phyloP scores from a whole-genome alignment of 2,888 invertebrate genomes.

The Apotomis betuletana region DNA sequence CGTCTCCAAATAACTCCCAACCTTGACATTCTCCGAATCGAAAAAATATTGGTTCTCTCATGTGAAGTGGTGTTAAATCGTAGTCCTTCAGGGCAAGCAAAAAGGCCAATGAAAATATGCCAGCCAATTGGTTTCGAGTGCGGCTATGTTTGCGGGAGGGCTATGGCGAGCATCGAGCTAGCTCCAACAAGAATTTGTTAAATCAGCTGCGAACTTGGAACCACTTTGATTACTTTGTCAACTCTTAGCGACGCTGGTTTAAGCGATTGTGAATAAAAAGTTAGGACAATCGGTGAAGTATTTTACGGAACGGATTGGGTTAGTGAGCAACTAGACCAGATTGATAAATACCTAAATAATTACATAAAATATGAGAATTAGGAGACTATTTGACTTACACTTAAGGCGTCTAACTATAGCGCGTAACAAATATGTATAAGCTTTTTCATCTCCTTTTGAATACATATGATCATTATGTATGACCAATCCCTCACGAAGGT shows the following conservation, averaged over 20 bases:
- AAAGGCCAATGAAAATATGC: constrained; percentile 49
- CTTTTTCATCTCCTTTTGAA: no score
- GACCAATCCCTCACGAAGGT: no score
- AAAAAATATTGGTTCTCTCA: constrained; percentile 18
- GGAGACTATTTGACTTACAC: no score
- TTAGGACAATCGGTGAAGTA: background rate
- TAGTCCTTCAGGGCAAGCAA: constrained; percentile 27
- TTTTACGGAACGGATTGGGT: background rate
- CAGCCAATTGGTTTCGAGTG: constrained; percentile 51
- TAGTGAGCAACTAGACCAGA: no score
- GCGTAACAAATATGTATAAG: no score
- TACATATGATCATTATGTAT: no score
- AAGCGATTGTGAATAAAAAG: constrained; percentile 11
- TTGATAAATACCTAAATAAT: no score
- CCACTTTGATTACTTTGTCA: constrained; percentile 19
- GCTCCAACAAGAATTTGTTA: constrained; percentile 42
- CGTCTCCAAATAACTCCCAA: background rate
- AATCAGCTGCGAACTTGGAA: constrained; percentile 42
- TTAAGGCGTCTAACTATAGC: no score
- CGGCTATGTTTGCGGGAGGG: constrained; percentile 53
- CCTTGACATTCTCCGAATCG: constrained; percentile 7
- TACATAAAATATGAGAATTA: no score
- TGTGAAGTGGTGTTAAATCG: constrained; percentile 26
- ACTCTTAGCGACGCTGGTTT: background rate
- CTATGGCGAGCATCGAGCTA: constrained; percentile 40